A percentile compares a stretch with the other conserved stretches of the same genome.
Conservation (phyloP, 2,888 invertebrate genomes). For the Iphiclides podalirius region DNA sequence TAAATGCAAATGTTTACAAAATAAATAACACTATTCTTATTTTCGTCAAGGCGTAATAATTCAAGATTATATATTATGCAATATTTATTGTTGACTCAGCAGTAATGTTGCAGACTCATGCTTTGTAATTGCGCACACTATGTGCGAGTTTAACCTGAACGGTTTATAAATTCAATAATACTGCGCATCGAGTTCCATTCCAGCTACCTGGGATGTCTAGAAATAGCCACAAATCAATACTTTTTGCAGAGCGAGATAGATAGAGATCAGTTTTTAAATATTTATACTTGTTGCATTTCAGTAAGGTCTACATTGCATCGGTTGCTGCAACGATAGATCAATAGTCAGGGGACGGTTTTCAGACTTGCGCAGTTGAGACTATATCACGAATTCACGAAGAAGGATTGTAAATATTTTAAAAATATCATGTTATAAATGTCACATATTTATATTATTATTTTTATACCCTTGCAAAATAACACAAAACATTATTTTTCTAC, state of each 20-base stretch:
- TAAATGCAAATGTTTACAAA: no score
- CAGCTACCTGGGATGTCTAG: constrained; percentile 2
- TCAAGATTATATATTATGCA: no score
- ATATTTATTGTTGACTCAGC: no score
- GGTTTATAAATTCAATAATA: constrained; percentile 6
- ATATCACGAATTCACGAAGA: no score
- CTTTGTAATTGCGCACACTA: background rate
- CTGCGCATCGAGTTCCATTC: background rate
- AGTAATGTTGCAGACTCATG: no score
- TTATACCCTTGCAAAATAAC: no score
- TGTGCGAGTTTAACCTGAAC: background rate
- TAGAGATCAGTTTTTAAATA: background rate
- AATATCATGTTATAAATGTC: no score
- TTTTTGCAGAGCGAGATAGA: background rate
- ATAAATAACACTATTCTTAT: no score
- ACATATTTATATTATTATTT: no score
- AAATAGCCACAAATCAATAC: constrained; percentile 19
- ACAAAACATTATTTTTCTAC: no score
- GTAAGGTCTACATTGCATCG: constrained; percentile 17
- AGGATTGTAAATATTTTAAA: no score
- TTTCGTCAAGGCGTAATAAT: no score
- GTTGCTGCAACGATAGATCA: constrained; percentile 2
- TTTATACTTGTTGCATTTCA: constrained; percentile 6
- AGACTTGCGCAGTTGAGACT: constrained; percentile 17
- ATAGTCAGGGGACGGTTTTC: constrained; percentile 1